These are phyloP conservation scores for Aspiorhynchus laticeps DNA, from an alignment of 2,113 vertebrate species.

Conservation along the genomic window DNA sequence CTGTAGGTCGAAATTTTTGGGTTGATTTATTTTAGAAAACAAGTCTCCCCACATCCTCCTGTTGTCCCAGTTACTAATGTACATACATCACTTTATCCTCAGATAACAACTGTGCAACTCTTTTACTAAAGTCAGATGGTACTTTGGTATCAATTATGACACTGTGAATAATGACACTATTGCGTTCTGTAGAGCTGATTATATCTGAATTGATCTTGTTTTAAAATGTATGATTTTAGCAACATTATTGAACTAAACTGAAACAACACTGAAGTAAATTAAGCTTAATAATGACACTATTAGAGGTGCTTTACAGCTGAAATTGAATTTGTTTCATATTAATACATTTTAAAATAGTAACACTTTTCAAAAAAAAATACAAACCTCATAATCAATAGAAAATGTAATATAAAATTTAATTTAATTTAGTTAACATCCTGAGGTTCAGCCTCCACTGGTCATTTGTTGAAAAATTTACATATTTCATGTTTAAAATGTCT, in stretches of 20 bases:
- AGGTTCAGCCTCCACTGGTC: background rate
- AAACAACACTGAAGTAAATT: background rate
- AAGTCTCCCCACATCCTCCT: background rate
- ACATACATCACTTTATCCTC: background rate
- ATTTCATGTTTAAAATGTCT: no score
- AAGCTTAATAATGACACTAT: background rate
- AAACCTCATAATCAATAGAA: background rate
- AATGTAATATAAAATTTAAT: background rate
- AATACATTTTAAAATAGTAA: background rate
- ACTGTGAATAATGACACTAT: background rate
- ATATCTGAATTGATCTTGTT: background rate
- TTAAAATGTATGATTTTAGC: background rate
- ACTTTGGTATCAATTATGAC: background rate
- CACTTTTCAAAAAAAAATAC: background rate
- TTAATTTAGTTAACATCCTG: background rate
- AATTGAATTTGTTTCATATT: background rate
- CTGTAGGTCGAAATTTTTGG: background rate
- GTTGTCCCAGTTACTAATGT: conserved; percentile 20
- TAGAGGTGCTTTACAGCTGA: background rate
- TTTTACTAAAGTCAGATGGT: background rate
- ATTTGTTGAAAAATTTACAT: background rate
- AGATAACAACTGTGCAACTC: background rate
- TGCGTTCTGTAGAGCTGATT: background rate
- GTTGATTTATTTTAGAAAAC: background rate
- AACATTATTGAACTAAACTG: background rate